Base-by-base conservation (phyloP, 2,113 vertebrate species). In the Eudyptes chrysolophus region DNA sequence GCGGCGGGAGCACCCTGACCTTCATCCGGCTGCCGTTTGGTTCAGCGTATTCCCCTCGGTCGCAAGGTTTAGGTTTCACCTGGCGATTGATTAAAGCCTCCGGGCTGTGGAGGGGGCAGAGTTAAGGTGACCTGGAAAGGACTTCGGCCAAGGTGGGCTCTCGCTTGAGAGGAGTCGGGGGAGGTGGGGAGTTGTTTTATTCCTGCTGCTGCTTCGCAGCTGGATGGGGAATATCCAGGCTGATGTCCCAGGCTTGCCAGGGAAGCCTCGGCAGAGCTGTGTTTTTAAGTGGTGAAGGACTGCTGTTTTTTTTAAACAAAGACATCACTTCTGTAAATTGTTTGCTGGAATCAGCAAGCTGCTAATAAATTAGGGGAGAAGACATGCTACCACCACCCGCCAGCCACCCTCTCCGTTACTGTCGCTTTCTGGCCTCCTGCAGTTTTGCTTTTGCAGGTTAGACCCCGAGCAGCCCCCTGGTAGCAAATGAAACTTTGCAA, bases 1-100 rank as follows among this genome's bases (percentile, higher is more conserved):
- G 8, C 3, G 4, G 30, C 7, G 1, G 89, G 44, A 91, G 51
- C 62, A 34, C 25, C 84, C 51, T 71, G 94, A 95, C 97, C 96
- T 91, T 97, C 94, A 54, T 48, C 54, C 20, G 0, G 8, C 69
- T 38, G 74, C 30, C 10, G 4, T 64, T 29, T 1, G 42, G 87
- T 49, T 85, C 92, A 19, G 78, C 40, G 3, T 8, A 19, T 89
- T 57, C 81, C 48, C 80, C 92, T 49, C 13, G 11, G 1, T 2
- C 1, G 16, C 13, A 2, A 49, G 95, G 96, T 78, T 97, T 95
- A 2, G 61, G 86, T 97, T 97, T 97, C 96, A 95, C 84, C 89
- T 52, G 94, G 92, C 1, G 61, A 97, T 81, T 79, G 92, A 97
- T 94, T 46, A 11, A 80, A 94, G 38, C 49, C 90, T 84, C 64